Conservation (phyloP, 2,888 invertebrate species). For the Gandaritis pyraliata region DNA sequence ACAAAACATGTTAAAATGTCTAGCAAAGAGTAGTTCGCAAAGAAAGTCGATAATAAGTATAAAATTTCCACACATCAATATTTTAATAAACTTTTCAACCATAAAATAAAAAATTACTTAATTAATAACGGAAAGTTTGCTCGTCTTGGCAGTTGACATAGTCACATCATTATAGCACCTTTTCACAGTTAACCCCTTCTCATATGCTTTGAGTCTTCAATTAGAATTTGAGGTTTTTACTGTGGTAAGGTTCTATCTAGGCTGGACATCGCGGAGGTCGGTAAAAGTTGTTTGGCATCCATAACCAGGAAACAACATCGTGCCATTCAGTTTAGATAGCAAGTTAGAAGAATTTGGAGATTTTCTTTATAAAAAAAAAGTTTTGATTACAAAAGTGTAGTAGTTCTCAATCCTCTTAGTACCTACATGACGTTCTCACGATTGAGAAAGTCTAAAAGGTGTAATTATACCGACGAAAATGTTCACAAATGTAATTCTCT, state of each 20-base stretch:
- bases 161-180: conserved; percentile 9
- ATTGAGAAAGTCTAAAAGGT: too few relatives aligned
- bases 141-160: conserved; percentile 20
- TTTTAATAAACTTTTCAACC: neutral
- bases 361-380: neutral
- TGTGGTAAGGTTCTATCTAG: conserved; percentile 20
- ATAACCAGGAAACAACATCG: conserved; percentile 48
- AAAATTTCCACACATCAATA: neutral
- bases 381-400: too few relatives aligned
- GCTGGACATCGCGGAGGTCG: conserved; percentile 37
- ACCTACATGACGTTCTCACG: too few relatives aligned
- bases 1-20: too few relatives aligned
- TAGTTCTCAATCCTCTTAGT: too few relatives aligned
- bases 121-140: conserved; percentile 22
- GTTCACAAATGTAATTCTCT: too few relatives aligned
- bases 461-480: too few relatives aligned
- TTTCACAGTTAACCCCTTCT: conserved; percentile 17
- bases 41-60: neutral
- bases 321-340: conserved; percentile 39
- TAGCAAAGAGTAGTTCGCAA: neutral
- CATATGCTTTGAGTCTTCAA: neutral
- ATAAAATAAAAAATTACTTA: conserved; percentile 14
- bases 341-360: conserved; percentile 31
- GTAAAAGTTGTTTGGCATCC: conserved; percentile 55
- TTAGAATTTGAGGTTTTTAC: conserved; percentile 16